A percentile compares a stretch with the other conserved stretches of the same genome.
phyloP scores from a whole-genome alignment of 2,797 vertebrate genomes.

The Oreochromis mossambicus region DNA sequence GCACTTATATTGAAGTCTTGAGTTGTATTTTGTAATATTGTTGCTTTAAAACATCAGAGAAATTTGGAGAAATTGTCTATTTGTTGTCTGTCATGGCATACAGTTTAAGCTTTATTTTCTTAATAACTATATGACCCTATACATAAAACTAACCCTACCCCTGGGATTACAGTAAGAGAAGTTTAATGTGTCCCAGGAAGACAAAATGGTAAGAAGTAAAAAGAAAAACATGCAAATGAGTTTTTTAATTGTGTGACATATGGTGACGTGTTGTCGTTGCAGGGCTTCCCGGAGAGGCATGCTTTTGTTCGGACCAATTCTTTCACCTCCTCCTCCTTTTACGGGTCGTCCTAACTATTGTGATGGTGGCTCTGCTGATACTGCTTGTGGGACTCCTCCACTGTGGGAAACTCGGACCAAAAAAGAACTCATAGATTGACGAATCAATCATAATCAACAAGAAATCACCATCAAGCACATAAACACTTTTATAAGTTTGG shows the following conservation, averaged over 20 bases:
- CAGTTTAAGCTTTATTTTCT: background rate
- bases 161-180: background rate
- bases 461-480: background rate
- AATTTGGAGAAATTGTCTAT: background rate
- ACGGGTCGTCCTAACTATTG: accelerated
- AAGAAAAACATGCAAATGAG: accelerated
- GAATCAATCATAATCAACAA: accelerated
- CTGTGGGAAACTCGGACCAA: background rate
- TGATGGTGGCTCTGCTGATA: background rate
- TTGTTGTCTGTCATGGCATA: accelerated
- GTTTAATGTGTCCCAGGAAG: accelerated
- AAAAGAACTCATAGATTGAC: background rate
- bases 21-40: background rate
- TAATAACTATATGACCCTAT: background rate
- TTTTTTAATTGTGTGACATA: background rate
- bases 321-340: background rate
- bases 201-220: background rate
- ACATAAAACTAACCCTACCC: accelerated
- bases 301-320: accelerated
- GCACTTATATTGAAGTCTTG: accelerated
- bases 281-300: background rate
- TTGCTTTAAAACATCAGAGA: background rate
- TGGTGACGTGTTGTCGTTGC: accelerated
- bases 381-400: background rate
- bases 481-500: background rate